phyloP scores from a whole-genome alignment of 2,888 invertebrate species.

The Tetanocera ferruginea region DNA sequence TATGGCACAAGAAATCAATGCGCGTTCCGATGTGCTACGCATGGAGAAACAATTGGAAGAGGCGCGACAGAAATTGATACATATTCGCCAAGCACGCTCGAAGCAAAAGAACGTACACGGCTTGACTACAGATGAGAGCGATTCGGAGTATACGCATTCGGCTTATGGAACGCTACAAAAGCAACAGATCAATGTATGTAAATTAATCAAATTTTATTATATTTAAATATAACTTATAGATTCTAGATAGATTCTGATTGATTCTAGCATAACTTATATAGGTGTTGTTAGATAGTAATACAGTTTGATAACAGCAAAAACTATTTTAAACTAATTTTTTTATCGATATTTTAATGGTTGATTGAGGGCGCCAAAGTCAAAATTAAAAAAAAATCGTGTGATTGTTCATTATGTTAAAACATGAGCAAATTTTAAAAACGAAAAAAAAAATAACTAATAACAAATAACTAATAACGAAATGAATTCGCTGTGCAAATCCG shows the following conservation, averaged over 20 bases:
- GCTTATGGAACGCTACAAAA: slow-evolving; percentile 62
- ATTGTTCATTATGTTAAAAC: too few species aligned
- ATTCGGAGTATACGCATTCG: slow-evolving; percentile 71
- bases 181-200: slow-evolving; percentile 66
- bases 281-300: background rate
- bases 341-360: too few species aligned
- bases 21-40: slow-evolving; percentile 89
- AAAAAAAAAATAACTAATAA: too few species aligned
- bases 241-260: too few species aligned
- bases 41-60: slow-evolving; percentile 95
- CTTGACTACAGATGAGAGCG: slow-evolving; percentile 74
- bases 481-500: too few species aligned
- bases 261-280: background rate
- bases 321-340: background rate
- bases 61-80: slow-evolving; percentile 89
- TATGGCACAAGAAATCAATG: slow-evolving; percentile 95
- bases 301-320: too few species aligned
- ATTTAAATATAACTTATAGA: background rate
- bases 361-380: too few species aligned
- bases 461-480: too few species aligned
- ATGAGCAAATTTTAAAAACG: too few species aligned
- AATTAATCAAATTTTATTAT: slow-evolving; percentile 28
- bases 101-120: slow-evolving; percentile 76
- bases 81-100: slow-evolving; percentile 94
- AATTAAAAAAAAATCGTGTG: too few species aligned